Conservation (phyloP, 2,113 vertebrate species). For the Chloroceryle aenea region DNA sequence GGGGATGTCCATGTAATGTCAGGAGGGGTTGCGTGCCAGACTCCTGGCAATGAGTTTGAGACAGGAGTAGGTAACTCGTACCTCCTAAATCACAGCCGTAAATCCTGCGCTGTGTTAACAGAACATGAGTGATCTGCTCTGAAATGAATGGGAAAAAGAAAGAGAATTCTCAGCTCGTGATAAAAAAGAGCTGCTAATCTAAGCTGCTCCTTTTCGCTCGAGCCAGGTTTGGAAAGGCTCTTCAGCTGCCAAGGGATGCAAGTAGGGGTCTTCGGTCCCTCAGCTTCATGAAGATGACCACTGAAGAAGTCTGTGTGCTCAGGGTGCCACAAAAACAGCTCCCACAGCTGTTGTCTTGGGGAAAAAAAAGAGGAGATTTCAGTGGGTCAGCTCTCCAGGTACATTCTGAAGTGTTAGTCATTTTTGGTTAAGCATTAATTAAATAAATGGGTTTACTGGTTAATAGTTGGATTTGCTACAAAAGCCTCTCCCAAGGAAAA, state of each 20-base stretch:
- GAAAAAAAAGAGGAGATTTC: neutral
- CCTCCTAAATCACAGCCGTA: neutral
- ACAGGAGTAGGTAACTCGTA: neutral
- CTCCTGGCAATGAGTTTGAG: neutral
- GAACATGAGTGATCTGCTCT: neutral
- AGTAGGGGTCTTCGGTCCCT: rapidly evolving
- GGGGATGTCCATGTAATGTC: neutral
- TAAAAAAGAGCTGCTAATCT: neutral
- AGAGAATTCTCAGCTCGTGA: rapidly evolving
- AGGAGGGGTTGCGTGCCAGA: neutral
- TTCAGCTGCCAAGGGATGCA: neutral
- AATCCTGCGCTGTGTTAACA: neutral
- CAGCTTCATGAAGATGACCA: neutral
- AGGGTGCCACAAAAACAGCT: neutral
- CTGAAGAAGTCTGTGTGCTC: neutral
- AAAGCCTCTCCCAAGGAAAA: neutral
- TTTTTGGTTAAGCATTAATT: neutral
- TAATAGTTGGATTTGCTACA: neutral
- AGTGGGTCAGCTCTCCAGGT: neutral
- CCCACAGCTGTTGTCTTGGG: neutral
- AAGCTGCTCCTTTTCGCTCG: neutral
- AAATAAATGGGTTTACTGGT: neutral
- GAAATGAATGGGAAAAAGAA: neutral
- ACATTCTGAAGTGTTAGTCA: neutral
- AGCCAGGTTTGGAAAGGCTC: neutral